Base-by-base conservation (phyloP, 1,140 invertebrate genomes). In the Macrostomum lignano region DNA sequence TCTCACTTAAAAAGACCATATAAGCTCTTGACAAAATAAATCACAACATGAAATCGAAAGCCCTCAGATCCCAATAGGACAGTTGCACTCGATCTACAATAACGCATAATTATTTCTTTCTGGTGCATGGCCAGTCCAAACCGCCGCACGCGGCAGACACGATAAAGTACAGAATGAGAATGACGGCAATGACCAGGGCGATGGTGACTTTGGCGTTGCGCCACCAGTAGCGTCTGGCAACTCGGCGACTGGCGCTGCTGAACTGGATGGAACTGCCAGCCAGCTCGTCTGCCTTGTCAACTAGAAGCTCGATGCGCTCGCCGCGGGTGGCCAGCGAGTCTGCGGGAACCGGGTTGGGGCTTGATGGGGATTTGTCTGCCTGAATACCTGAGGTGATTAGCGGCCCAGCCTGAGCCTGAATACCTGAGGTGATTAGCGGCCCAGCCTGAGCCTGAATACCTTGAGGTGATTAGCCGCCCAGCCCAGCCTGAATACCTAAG, bases 171-270 rank as follows among this genome's bases (percentile, higher is more conserved):
- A 79, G 50, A 3, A 74, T 63, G 34, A 67, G 67, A 36, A 71
- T 61, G 37, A 71, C 56, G 32, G 76, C 63, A 24, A 62, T 41
- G 7, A 38, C 21, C 2, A 34, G 62, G 36, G 81, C 70, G 2
- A 79, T 63, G 41, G 79, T 81, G 44, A 84, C 62, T 51, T 82
- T 82, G 2, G 84, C 66, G 52, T 82, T 84, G 55, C 82, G 82
- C 76, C 76, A 82, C 55, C 78, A 86, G 49, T 84, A 63, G 13
- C 73, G 71, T 15, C 75, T 62, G 25, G 77, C 74, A 11, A 88
- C 53, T 40, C 72, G 76, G 45, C 75, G 65, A 42, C 77, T 79
- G 1, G 70, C 72, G 43, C 70, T 72, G 43, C 73, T 70, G 54
- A 82, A 86, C 28, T 73, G 68, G 2, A 81, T 68, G 9, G 77